These are phyloP conservation scores for Bedellia somnulentella DNA, from an alignment of 2,888 invertebrate genomes.

Conservation along the genomic window DNA sequence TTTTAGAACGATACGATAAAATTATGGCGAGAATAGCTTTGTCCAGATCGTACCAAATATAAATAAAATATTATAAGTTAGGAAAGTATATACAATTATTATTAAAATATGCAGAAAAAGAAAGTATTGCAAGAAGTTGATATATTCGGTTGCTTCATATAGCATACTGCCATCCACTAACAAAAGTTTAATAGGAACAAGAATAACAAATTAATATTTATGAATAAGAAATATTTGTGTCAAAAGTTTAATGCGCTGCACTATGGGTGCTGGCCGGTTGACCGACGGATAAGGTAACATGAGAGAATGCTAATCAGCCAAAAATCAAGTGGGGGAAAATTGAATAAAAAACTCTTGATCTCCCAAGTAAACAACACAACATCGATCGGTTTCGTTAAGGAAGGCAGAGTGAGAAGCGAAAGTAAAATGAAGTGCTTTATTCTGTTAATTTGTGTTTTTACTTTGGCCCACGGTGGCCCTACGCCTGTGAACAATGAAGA, in stretches of 20 bases:
- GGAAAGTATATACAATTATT: no score
- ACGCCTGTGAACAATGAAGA: conserved; percentile 27
- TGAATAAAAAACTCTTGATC: conserved; percentile 50
- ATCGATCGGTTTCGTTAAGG: conserved; percentile 31
- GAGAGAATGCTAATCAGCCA: no score
- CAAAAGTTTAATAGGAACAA: neutral
- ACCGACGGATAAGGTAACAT: no score
- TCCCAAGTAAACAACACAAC: conserved; percentile 40
- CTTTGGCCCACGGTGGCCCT: conserved; percentile 26
- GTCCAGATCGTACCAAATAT: no score
- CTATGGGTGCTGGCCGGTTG: neutral
- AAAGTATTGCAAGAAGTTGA: no score
- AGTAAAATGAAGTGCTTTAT: conserved; percentile 36
- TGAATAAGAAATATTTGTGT: conserved; percentile 31
- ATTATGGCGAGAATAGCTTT: no score
- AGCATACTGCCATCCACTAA: conserved; percentile 20
- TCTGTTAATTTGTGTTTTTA: conserved; percentile 31
- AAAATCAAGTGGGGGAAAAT: conserved; percentile 48
- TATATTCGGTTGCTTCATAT: no score
- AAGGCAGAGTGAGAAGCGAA: conserved; percentile 16
- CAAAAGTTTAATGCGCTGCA: conserved; percentile 15
- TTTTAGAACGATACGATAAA: no score
- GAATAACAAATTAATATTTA: conserved; percentile 34
- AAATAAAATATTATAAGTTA: no score
- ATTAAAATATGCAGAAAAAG: no score